Percentiles rank a stretch among this genome's conserved stretches.
Conservation (phyloP, 2,113 vertebrate genomes). For the Lagenorhynchus albirostris region DNA sequence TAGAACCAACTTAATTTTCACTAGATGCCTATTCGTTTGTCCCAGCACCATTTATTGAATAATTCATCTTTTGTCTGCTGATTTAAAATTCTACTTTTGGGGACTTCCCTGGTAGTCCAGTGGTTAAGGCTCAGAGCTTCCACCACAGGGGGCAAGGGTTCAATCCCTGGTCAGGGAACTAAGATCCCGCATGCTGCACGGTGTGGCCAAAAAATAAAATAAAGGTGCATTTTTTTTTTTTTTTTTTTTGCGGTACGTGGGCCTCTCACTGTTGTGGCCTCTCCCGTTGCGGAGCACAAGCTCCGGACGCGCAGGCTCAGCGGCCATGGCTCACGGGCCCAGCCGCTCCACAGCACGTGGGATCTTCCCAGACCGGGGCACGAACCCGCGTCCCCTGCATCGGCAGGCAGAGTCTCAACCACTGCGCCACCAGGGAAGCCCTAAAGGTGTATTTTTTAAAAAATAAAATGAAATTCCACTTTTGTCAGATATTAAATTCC, state of each 20-base stretch:
- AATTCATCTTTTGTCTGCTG: not conserved
- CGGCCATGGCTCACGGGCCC: too few species aligned
- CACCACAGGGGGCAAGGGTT: not conserved
- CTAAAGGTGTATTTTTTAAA: not conserved
- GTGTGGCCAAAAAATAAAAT: not conserved
- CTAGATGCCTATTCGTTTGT: not conserved
- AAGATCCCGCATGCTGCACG: not conserved
- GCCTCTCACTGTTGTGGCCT: too few species aligned
- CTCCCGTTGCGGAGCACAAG: too few species aligned
- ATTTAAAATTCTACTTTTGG: not conserved
- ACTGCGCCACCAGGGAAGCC: too few species aligned
- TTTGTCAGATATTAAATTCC: not conserved
- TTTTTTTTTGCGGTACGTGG: too few species aligned
- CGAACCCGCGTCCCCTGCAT: too few species aligned
- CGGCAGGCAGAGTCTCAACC: too few species aligned
- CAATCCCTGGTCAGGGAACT: not conserved
- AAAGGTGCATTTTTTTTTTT: not conserved
- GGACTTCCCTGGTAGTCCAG: not conserved
- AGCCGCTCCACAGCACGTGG: too few species aligned
- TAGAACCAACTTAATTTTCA: not conserved
- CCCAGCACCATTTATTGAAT: not conserved
- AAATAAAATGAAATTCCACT: not conserved
- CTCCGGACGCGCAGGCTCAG: too few species aligned
- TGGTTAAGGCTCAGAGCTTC: not conserved
- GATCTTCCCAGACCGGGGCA: too few species aligned